Percentiles rank a stretch among this genome's conserved stretches.
phyloP scores from a whole-genome alignment of 1,140 invertebrate genomes.

The Brachionus rubens region DNA sequence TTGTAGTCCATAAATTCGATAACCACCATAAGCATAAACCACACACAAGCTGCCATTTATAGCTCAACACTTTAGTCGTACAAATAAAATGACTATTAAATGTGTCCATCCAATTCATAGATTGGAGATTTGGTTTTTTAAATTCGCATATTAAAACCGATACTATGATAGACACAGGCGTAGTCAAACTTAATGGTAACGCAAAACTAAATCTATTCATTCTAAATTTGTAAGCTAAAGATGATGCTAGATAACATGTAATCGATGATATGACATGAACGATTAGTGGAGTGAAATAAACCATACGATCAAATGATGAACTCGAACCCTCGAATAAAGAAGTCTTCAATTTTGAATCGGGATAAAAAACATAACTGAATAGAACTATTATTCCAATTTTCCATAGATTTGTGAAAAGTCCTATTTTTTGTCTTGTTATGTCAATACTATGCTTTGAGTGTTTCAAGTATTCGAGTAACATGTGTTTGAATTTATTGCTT shows the following conservation, averaged over 20 bases:
- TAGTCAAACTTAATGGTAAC: conserved; percentile 52
- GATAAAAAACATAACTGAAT: conserved; percentile 23
- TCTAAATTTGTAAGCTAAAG: conserved; percentile 54
- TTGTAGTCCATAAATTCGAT: conserved; percentile 88
- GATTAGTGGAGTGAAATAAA: not conserved
- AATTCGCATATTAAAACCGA: conserved; percentile 60
- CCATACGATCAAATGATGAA: not conserved
- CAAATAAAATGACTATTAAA: conserved; percentile 46
- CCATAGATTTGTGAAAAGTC: conserved; percentile 13
- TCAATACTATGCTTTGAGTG: conserved; percentile 11
- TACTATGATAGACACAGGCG: conserved; percentile 63
- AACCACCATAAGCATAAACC: conserved; percentile 76
- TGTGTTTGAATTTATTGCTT: not conserved
- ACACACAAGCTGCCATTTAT: conserved; percentile 48
- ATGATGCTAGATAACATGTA: conserved; percentile 11
- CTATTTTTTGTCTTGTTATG: conserved; percentile 24
- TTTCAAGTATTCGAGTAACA: not conserved
- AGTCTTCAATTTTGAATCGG: not conserved
- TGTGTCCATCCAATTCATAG: conserved; percentile 26
- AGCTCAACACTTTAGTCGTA: not conserved
- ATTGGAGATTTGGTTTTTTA: conserved; percentile 59
- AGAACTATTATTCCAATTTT: conserved; percentile 22
- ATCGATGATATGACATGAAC: not conserved
- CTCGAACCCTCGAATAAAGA: not conserved
- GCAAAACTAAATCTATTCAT: conserved; percentile 55